Evolutionary conservation across 2,888 invertebrate species (phyloP), one percentile per base, ranked within the genome.

Genomic region (Plagodis pulveraria): DNA sequence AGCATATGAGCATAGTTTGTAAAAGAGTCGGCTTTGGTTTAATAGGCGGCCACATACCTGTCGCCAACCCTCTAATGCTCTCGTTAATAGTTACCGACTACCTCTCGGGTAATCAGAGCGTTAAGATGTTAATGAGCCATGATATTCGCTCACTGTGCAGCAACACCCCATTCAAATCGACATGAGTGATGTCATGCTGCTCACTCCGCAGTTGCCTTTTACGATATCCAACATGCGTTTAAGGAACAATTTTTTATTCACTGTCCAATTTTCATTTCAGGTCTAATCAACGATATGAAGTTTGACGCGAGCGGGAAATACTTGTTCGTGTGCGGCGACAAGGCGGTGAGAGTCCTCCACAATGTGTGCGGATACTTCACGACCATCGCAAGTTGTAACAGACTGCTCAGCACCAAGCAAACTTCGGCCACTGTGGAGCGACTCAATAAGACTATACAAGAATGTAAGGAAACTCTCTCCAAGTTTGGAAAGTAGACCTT

Each of bases 221-320:
- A n/a, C 22, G 22, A 22, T 22, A 22, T 22, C 22, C 22, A 22
- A 22, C 22, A 22, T 22, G 22, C 22, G 22, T 1, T 2, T 4
- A 2, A 2, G 22, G 22, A 22, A 22, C 9, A 38, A 8, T 6
- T 38, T 38, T 38, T 38, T 8, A 9, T 38, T 8, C 1, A 38
- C 6, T 8, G 38, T 38, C 9, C 6, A 38, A 8, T 8, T 56
- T 11, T 60, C 7, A n/a, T 63, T 62, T 2, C 91, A 97, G 97
- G 95, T 66, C 81, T 93, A 36, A 94, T 97, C 69, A 94, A 94
- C 50, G 91, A 94, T 62, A 85, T 98, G 72, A 84, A 93, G 63
- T 98, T 98, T 80, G 97, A 97, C 78, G 93, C 96, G 5, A 93
- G 94, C 62, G 96, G 96, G 32, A 95, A 96, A 77, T 96, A 95